Percentiles rank a stretch among this genome's conserved stretches.
Evolutionary conservation across 2,113 vertebrate genomes (phyloP).

Genomic region (Acrocephalus arundinaceus): DNA sequence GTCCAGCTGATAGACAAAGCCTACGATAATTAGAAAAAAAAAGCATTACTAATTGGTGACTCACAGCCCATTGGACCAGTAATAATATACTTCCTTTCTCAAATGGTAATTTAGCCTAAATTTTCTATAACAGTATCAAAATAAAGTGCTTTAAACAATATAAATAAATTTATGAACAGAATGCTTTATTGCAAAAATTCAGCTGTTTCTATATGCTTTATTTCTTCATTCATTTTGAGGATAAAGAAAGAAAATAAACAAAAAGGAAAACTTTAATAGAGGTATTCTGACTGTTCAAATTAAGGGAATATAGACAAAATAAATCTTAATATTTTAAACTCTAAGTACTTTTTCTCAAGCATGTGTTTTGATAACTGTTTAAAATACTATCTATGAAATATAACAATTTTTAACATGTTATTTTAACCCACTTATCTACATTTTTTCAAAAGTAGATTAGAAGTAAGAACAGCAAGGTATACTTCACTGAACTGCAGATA

Average conservation of each 20-base stretch:
- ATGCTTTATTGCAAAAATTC: neutral
- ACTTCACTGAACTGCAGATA: neutral
- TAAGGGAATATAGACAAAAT: neutral
- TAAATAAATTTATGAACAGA: neutral
- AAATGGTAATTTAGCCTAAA: neutral
- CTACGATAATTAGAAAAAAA: neutral
- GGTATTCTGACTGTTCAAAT: neutral
- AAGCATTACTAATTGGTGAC: neutral
- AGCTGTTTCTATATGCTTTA: neutral
- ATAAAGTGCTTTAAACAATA: neutral
- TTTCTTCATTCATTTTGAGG: neutral
- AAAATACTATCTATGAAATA: neutral
- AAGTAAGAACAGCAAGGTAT: neutral
- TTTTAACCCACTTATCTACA: neutral
- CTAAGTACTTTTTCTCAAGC: neutral
- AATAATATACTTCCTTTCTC: neutral
- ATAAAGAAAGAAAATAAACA: neutral
- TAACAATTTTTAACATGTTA: neutral
- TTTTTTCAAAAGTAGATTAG: neutral
- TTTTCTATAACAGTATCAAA: neutral
- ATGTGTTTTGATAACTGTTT: neutral
- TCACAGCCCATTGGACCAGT: neutral
- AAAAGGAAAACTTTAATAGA: neutral
- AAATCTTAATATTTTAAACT: neutral
- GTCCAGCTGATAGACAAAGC: neutral